Base-by-base conservation (phyloP, 2,113 vertebrate species). In the Misgurnus anguillicaudatus region DNA sequence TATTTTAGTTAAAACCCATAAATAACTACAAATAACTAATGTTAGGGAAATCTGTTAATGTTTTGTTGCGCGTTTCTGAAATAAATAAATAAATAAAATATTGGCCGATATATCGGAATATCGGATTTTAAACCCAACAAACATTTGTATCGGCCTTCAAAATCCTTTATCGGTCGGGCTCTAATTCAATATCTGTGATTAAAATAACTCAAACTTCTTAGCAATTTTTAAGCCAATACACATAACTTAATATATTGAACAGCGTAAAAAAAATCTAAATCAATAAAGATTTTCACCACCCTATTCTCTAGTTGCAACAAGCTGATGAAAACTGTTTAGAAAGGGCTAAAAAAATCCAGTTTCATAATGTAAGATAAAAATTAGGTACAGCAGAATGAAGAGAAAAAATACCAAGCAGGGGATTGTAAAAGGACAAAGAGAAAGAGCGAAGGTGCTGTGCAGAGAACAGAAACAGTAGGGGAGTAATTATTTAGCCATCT, bases 401-500 rank as follows among this genome's bases (percentile, higher is more conserved):
- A 51, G 3, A 69, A 39, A 1, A 31, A 69, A 53, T 8, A 14
- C 39, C 11, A 39, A 57, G 21, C 10, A 66, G 19, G 19, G 38
- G 70, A 77, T 57, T 9, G 63, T 13, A 47, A 69, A 68, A 48
- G 58, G 57, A 65, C 36, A 58, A 58, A 65, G 39, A 45, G 24
- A 62, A 5, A 60, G 38, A 70, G 66, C 47, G 62, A 67, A 71
- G 38, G 70, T 36, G 63, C 82, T 71, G 60, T 61, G 61, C 45
- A 66, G 57, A 78, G 75, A 76, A 81, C 79, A 78, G 73, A 72
- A 76, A 63, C 82, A 78, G 77, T 75, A 77, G 82, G 75, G 75
- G 64, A 81, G 82, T 81, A 81, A 84, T 84, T 84, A 84, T 77
- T 53, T 42, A 70, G 63, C 69, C 53, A 51, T 68, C 79, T 73